A percentile compares a stretch with the other conserved stretches of the same genome.
Evolutionary conservation across 1,140 invertebrate genomes (phyloP).

Genomic region (Leucophenga varia): DNA sequence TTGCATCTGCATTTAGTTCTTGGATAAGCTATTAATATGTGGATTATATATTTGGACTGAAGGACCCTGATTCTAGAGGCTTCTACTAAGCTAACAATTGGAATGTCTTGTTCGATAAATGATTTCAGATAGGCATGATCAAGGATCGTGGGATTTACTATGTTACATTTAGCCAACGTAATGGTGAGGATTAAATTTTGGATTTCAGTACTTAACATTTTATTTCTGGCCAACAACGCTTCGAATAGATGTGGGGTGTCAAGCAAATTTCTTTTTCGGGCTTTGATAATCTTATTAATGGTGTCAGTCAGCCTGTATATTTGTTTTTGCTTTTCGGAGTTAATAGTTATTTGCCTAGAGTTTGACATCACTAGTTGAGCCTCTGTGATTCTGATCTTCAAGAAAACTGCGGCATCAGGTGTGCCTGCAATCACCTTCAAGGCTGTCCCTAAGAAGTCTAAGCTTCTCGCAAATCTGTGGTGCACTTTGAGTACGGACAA

Average conservation of each 20-base stretch:
- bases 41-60: slow-evolving; percentile 8
- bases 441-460: slow-evolving; percentile 1
- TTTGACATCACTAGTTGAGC: slow-evolving; percentile 2
- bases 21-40: slow-evolving; percentile 17
- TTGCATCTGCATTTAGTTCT: slow-evolving; percentile 12
- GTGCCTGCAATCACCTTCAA: slow-evolving; percentile 6
- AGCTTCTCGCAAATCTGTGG: slow-evolving; percentile 2
- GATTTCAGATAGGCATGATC: slow-evolving; percentile 4
- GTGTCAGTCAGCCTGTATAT: no score
- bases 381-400: no score
- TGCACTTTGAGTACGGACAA: neutral
- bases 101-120: slow-evolving; percentile 7
- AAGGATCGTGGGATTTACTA: slow-evolving; percentile 14
- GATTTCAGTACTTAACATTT: slow-evolving; percentile 4
- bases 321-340: no score
- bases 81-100: slow-evolving; percentile 7
- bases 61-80: slow-evolving; percentile 14
- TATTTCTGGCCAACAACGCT: neutral
- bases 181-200: slow-evolving; percentile 1
- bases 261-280: neutral
- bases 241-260: neutral
- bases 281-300: no score
- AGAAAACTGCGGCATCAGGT: no score
- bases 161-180: slow-evolving; percentile 12
- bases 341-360: no score